These are phyloP conservation scores for Malthinus flaveolus DNA, from an alignment of 2,888 invertebrate species.

Conservation along the genomic window DNA sequence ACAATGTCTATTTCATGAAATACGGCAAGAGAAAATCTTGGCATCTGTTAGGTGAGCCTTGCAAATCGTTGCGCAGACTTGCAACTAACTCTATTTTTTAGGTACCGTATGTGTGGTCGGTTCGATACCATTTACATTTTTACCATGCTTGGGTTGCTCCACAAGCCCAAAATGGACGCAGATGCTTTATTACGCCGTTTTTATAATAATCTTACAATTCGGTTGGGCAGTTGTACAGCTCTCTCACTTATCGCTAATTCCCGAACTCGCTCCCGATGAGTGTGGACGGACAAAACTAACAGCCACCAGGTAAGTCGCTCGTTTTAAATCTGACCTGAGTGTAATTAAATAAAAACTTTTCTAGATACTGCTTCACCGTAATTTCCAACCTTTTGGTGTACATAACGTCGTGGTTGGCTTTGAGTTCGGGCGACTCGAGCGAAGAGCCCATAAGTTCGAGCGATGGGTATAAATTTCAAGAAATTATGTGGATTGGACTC, in stretches of 20 bases:
- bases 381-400: constrained; percentile 85
- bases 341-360: constrained; percentile 37
- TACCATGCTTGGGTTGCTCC: constrained; percentile 68
- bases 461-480: constrained; percentile 69
- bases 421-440: constrained; percentile 60
- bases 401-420: constrained; percentile 72
- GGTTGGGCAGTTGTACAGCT: constrained; percentile 95
- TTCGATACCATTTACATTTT: constrained; percentile 88
- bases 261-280: constrained; percentile 75
- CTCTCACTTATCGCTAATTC: constrained; percentile 88
- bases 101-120: constrained; percentile 74
- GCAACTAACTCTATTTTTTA: constrained; percentile 48
- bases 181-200: constrained; percentile 74
- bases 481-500: constrained; percentile 71
- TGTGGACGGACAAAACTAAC: constrained; percentile 76
- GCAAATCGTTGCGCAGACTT: constrained; percentile 5
- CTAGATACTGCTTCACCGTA: constrained; percentile 86
- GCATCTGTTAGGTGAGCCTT: constrained; percentile 78
- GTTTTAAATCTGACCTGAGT: neutral
- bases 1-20: constrained; percentile 65
- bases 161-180: constrained; percentile 67
- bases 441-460: constrained; percentile 64
- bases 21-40: constrained; percentile 86
- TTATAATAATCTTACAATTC: constrained; percentile 85
- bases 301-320: constrained; percentile 65